phyloP scores from a whole-genome alignment of 2,888 invertebrate genomes.

The Agrotis segetum region DNA sequence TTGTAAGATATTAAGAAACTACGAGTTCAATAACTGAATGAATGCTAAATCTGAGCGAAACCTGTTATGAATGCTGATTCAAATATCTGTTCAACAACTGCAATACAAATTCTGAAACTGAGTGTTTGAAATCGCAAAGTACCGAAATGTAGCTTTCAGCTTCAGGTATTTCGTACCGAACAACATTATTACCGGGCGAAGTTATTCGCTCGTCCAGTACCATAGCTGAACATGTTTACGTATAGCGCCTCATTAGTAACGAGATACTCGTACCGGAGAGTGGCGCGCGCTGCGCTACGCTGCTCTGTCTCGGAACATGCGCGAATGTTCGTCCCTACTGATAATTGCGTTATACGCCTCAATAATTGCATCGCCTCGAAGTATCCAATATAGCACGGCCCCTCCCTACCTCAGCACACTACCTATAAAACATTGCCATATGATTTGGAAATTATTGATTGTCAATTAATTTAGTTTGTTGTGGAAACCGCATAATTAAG shows the following conservation, averaged over 20 bases:
- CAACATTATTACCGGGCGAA: too few relatives aligned
- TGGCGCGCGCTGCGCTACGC: not conserved
- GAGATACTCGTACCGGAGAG: not conserved
- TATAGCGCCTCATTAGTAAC: not conserved
- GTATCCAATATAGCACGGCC: not conserved
- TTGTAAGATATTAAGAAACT: too few relatives aligned
- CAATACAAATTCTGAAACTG: too few relatives aligned
- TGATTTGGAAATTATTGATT: slow-evolving; percentile 11
- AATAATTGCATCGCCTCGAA: slow-evolving; percentile 42
- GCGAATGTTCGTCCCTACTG: not conserved
- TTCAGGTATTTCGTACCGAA: not conserved
- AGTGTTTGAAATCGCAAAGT: too few relatives aligned
- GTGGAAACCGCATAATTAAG: slow-evolving; percentile 8
- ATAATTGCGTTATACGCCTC: slow-evolving; percentile 30
- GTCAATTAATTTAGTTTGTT: slow-evolving; percentile 10
- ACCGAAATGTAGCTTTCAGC: not conserved
- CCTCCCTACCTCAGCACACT: not conserved
- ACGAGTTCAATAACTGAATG: too few relatives aligned
- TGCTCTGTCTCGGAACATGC: not conserved
- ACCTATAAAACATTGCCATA: slow-evolving; percentile 19
- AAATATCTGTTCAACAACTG: too few relatives aligned
- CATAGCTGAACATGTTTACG: too few relatives aligned
- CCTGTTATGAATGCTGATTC: too few relatives aligned
- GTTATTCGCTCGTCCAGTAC: too few relatives aligned
- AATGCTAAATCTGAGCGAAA: too few relatives aligned